Evolutionary conservation across 2,113 vertebrate species (phyloP).

Genomic region (Pelvicachromis taeniatus): DNA sequence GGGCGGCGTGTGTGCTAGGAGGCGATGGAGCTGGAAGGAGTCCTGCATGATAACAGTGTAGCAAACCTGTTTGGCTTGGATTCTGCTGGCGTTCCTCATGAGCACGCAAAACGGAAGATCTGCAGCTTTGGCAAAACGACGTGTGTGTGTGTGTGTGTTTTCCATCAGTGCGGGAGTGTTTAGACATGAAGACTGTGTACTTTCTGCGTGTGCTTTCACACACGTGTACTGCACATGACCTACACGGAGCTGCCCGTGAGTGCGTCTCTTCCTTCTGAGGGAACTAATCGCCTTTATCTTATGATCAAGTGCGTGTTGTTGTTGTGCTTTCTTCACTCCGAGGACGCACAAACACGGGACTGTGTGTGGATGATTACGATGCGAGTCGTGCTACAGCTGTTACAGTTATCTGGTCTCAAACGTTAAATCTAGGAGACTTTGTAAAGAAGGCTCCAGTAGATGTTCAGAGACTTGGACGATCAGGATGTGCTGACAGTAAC

Average conservation of each 20-base stretch:
- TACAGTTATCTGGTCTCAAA: neutral
- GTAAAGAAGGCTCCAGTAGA: neutral
- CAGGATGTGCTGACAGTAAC: neutral
- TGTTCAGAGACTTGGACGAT: neutral
- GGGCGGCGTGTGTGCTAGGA: constrained; percentile 24
- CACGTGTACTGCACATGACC: neutral
- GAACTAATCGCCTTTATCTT: neutral
- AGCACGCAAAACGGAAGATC: neutral
- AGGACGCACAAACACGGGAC: neutral
- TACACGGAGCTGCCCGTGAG: neutral
- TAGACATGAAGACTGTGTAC: neutral
- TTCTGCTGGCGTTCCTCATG: neutral
- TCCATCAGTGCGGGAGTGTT: neutral
- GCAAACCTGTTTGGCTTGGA: neutral
- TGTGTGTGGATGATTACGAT: neutral
- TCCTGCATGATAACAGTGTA: neutral
- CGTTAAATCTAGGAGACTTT: neutral
- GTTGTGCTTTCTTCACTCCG: neutral
- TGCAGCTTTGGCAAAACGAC: neutral
- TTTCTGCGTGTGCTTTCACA: neutral
- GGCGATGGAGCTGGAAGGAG: constrained; percentile 31
- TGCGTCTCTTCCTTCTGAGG: neutral
- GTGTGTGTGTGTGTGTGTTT: neutral
- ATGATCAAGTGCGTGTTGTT: neutral
- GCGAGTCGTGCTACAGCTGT: neutral